A percentile compares a stretch with the other conserved stretches of the same genome.
Conservation (phyloP, 2,888 invertebrate species). For the Aplocera efformata region DNA sequence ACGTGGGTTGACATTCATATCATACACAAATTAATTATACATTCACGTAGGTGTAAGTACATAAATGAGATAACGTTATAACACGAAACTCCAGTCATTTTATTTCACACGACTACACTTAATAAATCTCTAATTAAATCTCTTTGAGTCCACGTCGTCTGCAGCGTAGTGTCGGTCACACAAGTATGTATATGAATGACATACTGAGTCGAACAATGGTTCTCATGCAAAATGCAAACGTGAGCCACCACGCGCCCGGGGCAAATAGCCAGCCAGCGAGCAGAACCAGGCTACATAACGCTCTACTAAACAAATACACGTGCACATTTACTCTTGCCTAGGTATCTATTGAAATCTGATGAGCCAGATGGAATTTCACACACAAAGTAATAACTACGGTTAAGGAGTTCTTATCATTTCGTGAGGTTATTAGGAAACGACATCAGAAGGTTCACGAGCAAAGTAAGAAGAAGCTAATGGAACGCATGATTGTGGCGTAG, state of each 20-base stretch:
- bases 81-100: conserved; percentile 15
- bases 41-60: conserved; percentile 5
- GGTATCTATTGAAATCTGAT: conserved; percentile 38
- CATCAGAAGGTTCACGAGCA: conserved; percentile 40
- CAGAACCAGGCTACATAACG: conserved; percentile 45
- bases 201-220: conserved; percentile 51
- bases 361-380: conserved; percentile 24
- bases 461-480: conserved; percentile 48
- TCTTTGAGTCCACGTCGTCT: conserved; percentile 18
- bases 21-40: conserved; percentile 2
- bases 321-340: conserved; percentile 18
- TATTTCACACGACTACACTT: conserved; percentile 19
- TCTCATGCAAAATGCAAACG: conserved; percentile 65
- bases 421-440: conserved; percentile 39
- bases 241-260: conserved; percentile 37
- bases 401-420: conserved; percentile 42
- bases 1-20: conserved; percentile 4
- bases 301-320: conserved; percentile 47
- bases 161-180: conserved; percentile 14
- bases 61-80: conserved; percentile 15
- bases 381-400: conserved; percentile 12
- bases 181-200: conserved; percentile 17
- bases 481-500: conserved; percentile 38
- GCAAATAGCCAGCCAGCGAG: conserved; percentile 39
- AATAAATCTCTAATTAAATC: conserved; percentile 27